Evolutionary conservation across 2,888 invertebrate genomes (phyloP), one percentile per base, ranked within the genome.

Genomic region (Tyria jacobaeae): DNA sequence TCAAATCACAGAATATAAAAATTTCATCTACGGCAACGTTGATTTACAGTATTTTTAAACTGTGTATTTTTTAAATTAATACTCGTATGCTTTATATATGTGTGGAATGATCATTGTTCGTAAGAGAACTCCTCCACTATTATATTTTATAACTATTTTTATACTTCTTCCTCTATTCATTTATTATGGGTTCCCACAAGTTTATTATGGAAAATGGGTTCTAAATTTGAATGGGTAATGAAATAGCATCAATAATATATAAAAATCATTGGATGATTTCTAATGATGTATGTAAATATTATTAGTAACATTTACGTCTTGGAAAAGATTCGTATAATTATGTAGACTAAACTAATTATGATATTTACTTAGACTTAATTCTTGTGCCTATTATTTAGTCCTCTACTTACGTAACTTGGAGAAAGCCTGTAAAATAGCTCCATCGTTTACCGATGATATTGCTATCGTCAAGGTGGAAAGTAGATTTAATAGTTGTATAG

Each of bases 181-280:
- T 44, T 10, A 44, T 44, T 21, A 44, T 44, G 9, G 21, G 3
- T 51, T 51, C 51, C 21, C 51, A 51, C 21, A 35, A 51, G 21
- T 21, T 21, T 51, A 21, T 9, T 15, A 21, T 51, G 34, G 34
- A 14, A 35, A 51, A n/a, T n/a, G 35, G 24, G 21, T 3, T 51
- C 21, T 21, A 35, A 35, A 7, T 7, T 7, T 7, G 35, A 24
- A 21, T 35, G 15, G 6, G 35, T 24, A 15, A 51, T 35, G 24
- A 51, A 14, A 21, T n/a, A n/a, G n/a, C 7, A 24, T 24, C 24
- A 1, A 10, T 21, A 39, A 17, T 3, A 2, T 21, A 21, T 31
- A 3, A 12, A 44, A 21, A 44, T 12, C 12, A 12, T 44, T 21
- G 21, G 21, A 44, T 5, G 12, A 21, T 44, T 44, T 44, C 21